These are phyloP conservation scores for Drosophila bocki DNA, from an alignment of 1,140 invertebrate species.

Conservation along the genomic window DNA sequence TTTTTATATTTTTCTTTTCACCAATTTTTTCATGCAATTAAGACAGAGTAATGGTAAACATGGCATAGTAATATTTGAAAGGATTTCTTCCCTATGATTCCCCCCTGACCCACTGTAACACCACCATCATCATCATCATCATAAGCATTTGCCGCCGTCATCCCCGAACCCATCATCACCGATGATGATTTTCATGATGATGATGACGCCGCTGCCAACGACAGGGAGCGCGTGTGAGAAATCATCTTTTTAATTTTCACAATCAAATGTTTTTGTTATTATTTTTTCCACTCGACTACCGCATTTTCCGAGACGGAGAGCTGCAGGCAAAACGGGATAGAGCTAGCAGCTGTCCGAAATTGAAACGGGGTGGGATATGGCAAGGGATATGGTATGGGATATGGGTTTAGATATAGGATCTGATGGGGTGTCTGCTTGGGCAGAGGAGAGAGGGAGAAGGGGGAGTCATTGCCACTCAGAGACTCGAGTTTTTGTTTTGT, in stretches of 20 bases:
- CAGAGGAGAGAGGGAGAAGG: constrained; percentile 1
- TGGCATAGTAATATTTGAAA: neutral
- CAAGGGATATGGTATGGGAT: constrained; percentile 14
- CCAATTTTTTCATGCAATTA: neutral
- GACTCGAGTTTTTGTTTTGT: constrained; percentile 68
- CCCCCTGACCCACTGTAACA: constrained; percentile 10
- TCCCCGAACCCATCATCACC: constrained; percentile 25
- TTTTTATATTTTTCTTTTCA: too few relatives aligned
- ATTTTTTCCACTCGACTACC: constrained; percentile 53
- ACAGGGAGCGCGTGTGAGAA: constrained; percentile 69
- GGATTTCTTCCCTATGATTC: neutral
- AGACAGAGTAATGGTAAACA: constrained; percentile 1
- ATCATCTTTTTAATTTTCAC: constrained; percentile 82
- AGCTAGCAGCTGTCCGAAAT: constrained; percentile 70
- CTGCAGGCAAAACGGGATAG: constrained; percentile 19
- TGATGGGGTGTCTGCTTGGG: constrained; percentile 5
- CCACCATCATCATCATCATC: constrained; percentile 32
- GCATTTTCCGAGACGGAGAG: constrained; percentile 38
- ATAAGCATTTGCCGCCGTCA: constrained; percentile 18
- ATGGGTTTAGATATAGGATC: constrained; percentile 11
- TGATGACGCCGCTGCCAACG: constrained; percentile 25
- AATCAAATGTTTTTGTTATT: constrained; percentile 76
- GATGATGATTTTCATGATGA: constrained; percentile 38
- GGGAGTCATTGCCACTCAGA: constrained; percentile 18
- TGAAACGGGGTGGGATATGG: constrained; percentile 34